phyloP scores from a whole-genome alignment of 2,113 vertebrate species.

The Calonectris borealis region DNA sequence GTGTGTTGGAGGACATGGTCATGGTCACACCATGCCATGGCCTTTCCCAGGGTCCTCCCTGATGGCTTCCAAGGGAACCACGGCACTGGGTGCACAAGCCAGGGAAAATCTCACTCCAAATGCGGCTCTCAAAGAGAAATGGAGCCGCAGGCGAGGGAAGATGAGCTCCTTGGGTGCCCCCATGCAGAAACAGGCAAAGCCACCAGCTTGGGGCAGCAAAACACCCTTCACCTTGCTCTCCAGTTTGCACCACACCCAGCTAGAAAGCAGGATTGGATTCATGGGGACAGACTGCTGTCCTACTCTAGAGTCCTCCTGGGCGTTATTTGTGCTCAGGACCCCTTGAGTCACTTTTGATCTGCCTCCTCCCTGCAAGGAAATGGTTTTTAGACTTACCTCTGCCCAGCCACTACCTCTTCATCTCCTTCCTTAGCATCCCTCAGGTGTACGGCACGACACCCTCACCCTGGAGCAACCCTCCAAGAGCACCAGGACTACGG shows the following conservation, averaged over 20 bases:
- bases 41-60: no score
- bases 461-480: neutral
- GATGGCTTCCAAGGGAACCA: accelerated
- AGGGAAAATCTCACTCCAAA: neutral
- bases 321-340: neutral
- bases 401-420: neutral
- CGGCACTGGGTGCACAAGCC: neutral
- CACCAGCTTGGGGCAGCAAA: neutral
- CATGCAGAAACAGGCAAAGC: neutral
- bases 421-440: neutral
- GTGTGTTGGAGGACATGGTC: neutral
- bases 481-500: neutral
- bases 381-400: neutral
- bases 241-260: neutral
- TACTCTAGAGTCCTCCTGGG: neutral
- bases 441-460: accelerated
- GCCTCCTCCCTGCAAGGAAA: neutral
- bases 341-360: neutral
- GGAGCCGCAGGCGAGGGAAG: neutral
- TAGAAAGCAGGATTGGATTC: neutral
- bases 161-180: neutral
- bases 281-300: neutral
- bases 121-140: neutral
- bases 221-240: neutral
- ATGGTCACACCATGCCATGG: accelerated